Evolutionary conservation across 2,113 vertebrate genomes (phyloP).

Genomic region (Crotalus tigris): DNA sequence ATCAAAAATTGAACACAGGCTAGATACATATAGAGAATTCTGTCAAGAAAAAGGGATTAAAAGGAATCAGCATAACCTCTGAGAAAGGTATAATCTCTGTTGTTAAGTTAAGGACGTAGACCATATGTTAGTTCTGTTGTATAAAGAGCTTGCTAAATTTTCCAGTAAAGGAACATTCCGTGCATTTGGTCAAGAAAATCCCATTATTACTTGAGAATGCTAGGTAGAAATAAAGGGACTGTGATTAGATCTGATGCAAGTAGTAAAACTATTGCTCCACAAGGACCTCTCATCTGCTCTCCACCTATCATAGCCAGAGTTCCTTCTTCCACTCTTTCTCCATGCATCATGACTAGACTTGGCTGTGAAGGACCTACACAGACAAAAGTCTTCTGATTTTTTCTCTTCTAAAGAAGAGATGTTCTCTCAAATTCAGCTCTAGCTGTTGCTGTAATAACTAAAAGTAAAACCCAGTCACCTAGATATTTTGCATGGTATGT

Average conservation of each 20-base stretch:
- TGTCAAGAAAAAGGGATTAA: not conserved
- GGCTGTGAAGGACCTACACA: not conserved
- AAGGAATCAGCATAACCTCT: not conserved
- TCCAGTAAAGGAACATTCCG: not conserved
- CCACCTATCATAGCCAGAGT: not conserved
- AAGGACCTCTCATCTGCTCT: not conserved
- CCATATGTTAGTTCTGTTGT: not conserved
- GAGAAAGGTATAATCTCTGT: not conserved
- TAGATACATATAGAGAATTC: not conserved
- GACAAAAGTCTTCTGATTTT: not conserved
- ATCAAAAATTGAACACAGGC: not conserved
- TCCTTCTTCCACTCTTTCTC: not conserved
- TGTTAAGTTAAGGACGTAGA: not conserved
- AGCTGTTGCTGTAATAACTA: not conserved
- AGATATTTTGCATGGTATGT: not conserved
- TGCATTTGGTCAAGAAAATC: not conserved
- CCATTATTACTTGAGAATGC: not conserved
- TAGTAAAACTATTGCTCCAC: not conserved
- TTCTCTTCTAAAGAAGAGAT: not conserved
- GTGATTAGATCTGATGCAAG: not conserved
- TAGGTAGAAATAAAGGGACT: not conserved
- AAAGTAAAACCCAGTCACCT: not conserved
- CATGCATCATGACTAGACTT: not conserved
- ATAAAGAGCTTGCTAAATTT: not conserved
- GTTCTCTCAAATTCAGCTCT: not conserved